phyloP scores from a whole-genome alignment of 1,140 invertebrate genomes.

The Thaumetopoea pityocampa region DNA sequence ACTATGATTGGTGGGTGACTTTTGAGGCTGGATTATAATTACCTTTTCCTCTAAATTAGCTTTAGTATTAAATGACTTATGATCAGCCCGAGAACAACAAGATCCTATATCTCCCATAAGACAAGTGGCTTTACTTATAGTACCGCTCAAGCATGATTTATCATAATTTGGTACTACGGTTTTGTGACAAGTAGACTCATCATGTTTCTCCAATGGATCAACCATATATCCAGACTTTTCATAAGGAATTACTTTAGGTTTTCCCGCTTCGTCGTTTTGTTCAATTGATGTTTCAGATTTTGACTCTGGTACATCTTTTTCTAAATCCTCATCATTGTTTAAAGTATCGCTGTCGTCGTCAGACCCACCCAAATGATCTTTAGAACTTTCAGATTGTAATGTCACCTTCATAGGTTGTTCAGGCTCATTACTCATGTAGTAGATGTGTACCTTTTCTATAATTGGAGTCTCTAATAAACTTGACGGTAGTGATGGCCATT shows the following conservation, averaged over 20 bases:
- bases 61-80: slow-evolving; percentile 56
- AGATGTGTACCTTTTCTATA: slow-evolving; percentile 90
- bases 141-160: slow-evolving; percentile 76
- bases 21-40: slow-evolving; percentile 77
- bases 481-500: slow-evolving; percentile 87
- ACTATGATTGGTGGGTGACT: slow-evolving; percentile 77
- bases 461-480: slow-evolving; percentile 80
- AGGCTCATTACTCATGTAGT: slow-evolving; percentile 86
- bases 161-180: slow-evolving; percentile 68
- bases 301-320: slow-evolving; percentile 65
- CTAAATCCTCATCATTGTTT: slow-evolving; percentile 76
- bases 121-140: slow-evolving; percentile 75
- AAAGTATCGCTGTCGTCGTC: slow-evolving; percentile 78
- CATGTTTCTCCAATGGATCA: slow-evolving; percentile 62
- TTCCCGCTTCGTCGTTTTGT: slow-evolving; percentile 33
- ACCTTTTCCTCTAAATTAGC: slow-evolving; percentile 69
- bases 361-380: slow-evolving; percentile 75
- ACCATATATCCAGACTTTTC: slow-evolving; percentile 73
- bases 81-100: slow-evolving; percentile 66
- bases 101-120: slow-evolving; percentile 67
- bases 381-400: slow-evolving; percentile 78
- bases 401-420: slow-evolving; percentile 83
- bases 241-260: slow-evolving; percentile 62
- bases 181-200: slow-evolving; percentile 60
- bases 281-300: slow-evolving; percentile 53